These are phyloP conservation scores for Phrynosoma blainvillii DNA, from an alignment of 2,113 vertebrate species.

Conservation along the genomic window DNA sequence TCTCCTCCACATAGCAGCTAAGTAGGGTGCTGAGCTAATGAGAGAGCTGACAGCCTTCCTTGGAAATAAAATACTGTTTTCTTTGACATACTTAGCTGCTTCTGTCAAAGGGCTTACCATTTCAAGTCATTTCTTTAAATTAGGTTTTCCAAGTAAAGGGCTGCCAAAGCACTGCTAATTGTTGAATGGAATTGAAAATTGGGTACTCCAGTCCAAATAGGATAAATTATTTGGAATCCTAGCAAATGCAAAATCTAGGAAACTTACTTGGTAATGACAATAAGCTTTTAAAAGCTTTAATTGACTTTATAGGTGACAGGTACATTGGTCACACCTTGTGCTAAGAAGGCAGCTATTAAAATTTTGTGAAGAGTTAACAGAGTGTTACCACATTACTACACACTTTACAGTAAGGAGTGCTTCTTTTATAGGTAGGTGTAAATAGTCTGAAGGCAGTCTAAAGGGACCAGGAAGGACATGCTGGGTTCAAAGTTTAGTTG, in stretches of 20 bases:
- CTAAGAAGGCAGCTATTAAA: not conserved
- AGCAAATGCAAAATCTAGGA: constrained; percentile 47
- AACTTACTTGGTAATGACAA: constrained; percentile 39
- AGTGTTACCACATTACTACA: not conserved
- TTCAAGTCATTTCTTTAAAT: constrained; percentile 67
- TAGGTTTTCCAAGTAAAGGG: constrained; percentile 43
- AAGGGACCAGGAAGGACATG: not conserved
- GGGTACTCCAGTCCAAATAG: constrained; percentile 49
- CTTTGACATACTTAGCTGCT: constrained; percentile 65
- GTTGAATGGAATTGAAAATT: constrained; percentile 58
- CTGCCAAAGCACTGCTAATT: constrained; percentile 55
- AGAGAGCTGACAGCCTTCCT: constrained; percentile 54
- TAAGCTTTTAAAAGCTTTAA: constrained; percentile 53
- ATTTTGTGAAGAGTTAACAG: constrained; percentile 7
- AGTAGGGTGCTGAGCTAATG: constrained; percentile 48
- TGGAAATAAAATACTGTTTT: constrained; percentile 68
- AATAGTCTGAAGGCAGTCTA: not conserved
- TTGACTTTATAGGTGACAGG: constrained; percentile 33
- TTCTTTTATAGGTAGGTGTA: not conserved
- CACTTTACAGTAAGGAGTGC: not conserved
- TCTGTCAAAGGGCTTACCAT: constrained; percentile 66
- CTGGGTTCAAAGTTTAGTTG: not conserved
- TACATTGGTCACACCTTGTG: not conserved
- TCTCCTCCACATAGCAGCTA: constrained; percentile 41
- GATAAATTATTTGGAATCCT: constrained; percentile 44